Base-by-base conservation (phyloP, 2,797 vertebrate genomes). In the Balearica regulorum region DNA sequence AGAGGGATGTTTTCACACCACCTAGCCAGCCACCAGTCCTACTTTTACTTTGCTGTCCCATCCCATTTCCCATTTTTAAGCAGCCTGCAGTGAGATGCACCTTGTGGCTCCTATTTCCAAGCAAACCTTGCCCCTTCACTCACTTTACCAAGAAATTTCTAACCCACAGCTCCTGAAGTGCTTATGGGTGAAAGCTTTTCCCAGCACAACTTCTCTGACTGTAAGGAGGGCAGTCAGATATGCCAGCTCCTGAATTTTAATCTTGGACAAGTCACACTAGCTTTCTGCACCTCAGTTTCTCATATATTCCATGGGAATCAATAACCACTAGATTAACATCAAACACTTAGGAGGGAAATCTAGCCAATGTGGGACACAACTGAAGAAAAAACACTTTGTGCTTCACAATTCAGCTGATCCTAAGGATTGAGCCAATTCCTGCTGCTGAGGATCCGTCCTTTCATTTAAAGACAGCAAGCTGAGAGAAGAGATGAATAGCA, bases 401-500 rank as follows among this genome's bases (percentile, higher is more conserved):
- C 48, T 84, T 90, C 81, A 73, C 2, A 0, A 79, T 88, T 93
- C 85, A 93, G 83, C 80, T 70, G 73, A 89, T 87, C 37, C 87
- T 68, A 54, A 89, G 88, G 73, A 71, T 0, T 20, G 76, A 92
- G 68, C 78, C 82, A 87, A 65, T 58, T 93, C 84, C 78, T 83
- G 82, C 83, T 95, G 82, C 61, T 77, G 66, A 93, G 85, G 84
- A 73, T 83, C 89, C 86, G 71, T 51, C 61, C 87, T 93, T 94
- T 88, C n/a, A 71, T 83, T 92, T 89, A 39, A 72, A 86, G 61
- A 83, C 76, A 93, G 48, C 44, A 78, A 85, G 79, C 84, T 70
- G 65, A 77, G 75, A 53, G 78, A 71, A 48, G 83, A 89, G 90
- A 84, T 92, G 92, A 96, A 89, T 31, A 93, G 92, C 92, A 83